A percentile compares a stretch with the other conserved stretches of the same genome.
Evolutionary conservation across 2,113 vertebrate species (phyloP).

Genomic region (Benitochromis conjunctus): DNA sequence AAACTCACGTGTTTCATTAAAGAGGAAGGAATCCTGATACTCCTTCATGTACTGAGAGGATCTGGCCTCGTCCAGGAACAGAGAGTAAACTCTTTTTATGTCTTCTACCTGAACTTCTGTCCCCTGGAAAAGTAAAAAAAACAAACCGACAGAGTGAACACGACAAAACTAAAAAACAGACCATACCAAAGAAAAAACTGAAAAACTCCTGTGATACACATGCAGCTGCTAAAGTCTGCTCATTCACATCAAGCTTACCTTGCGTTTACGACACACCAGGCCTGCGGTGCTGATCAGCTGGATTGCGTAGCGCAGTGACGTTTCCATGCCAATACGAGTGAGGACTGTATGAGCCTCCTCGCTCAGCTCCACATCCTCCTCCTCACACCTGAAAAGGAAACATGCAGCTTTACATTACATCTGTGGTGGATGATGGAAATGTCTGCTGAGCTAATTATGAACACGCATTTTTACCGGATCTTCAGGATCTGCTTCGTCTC

Average conservation of each 20-base stretch:
- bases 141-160: neutral
- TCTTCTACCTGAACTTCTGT: conserved; percentile 92
- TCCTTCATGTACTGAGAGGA: conserved; percentile 95
- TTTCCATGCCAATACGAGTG: conserved; percentile 88
- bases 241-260: conserved; percentile 57
- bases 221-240: neutral
- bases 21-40: conserved; percentile 91
- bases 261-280: conserved; percentile 88
- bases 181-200: neutral
- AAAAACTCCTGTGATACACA: neutral
- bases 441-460: accelerated
- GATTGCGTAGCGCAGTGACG: conserved; percentile 88
- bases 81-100: conserved; percentile 88
- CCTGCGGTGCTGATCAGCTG: conserved; percentile 90
- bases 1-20: conserved; percentile 88
- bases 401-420: neutral
- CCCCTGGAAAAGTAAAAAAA: conserved; percentile 67
- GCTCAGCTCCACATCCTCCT: conserved; percentile 89
- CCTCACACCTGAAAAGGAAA: conserved; percentile 78
- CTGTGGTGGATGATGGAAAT: accelerated
- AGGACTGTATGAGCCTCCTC: conserved; percentile 88
- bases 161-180: neutral
- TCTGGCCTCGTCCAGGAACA: conserved; percentile 87
- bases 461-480: conserved; percentile 75
- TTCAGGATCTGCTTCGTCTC: conserved; percentile 90